Conservation (phyloP, 1,140 invertebrate genomes). For the Drosophila leontia region DNA sequence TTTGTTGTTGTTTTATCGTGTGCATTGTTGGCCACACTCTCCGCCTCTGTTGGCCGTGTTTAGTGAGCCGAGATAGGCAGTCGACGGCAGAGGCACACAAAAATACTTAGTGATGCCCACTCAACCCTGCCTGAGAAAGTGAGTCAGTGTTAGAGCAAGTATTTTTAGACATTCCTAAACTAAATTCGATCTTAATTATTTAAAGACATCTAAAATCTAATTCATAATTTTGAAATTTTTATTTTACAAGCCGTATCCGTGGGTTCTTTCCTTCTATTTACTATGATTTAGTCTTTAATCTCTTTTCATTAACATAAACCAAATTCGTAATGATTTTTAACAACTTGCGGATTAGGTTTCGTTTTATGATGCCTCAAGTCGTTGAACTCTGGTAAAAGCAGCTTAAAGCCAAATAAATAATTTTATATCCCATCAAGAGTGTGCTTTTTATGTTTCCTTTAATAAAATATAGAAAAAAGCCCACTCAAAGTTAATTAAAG, state of each 20-base stretch:
- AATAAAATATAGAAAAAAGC: not conserved
- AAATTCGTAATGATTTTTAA: not conserved
- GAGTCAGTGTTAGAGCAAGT: not conserved
- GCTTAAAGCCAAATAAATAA: not conserved
- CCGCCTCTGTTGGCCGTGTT: conserved; percentile 23
- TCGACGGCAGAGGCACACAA: not conserved
- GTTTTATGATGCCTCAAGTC: not conserved
- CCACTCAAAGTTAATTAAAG: not conserved
- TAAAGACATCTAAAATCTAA: not conserved
- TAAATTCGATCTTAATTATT: not conserved
- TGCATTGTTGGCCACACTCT: conserved; percentile 53
- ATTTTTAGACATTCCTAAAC: not conserved
- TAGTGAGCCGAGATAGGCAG: conserved; percentile 49
- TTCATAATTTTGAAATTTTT: not conserved
- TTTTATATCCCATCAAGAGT: not conserved
- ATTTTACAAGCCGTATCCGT: not conserved
- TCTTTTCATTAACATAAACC: too few relatives aligned
- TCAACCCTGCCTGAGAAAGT: not conserved
- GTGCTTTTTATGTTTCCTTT: not conserved
- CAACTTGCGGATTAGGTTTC: not conserved
- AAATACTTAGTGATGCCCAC: conserved; percentile 12
- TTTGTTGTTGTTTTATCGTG: conserved; percentile 35
- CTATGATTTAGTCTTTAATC: not conserved
- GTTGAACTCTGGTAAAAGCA: not conserved
- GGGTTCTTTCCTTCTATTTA: not conserved